Conservation (phyloP, 35 echinoderm and acorn worm species). For the Strongylocentrotus purpuratus region DNA sequence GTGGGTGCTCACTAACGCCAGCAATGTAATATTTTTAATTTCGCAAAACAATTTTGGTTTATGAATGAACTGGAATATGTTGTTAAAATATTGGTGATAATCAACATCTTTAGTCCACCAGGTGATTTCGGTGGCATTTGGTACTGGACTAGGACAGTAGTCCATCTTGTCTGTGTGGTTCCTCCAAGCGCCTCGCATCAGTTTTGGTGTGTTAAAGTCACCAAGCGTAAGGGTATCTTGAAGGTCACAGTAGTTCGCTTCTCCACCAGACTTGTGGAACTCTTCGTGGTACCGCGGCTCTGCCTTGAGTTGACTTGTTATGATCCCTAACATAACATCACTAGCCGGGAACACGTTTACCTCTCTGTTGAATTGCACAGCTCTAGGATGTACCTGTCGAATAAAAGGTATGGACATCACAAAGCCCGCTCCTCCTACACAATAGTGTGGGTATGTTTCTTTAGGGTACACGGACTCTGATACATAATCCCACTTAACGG, state of each 20-base stretch:
- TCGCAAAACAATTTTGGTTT: slow-evolving; percentile 68
- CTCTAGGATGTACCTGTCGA: slow-evolving; percentile 39
- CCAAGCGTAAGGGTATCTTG: slow-evolving; percentile 67
- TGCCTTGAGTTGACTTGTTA: slow-evolving; percentile 45
- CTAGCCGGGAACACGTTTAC: slow-evolving; percentile 66
- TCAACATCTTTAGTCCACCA: slow-evolving; percentile 62
- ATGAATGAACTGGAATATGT: slow-evolving; percentile 60
- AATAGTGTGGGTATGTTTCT: slow-evolving; percentile 80
- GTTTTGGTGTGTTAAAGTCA: slow-evolving; percentile 62
- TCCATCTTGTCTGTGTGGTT: slow-evolving; percentile 60
- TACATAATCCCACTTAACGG: slow-evolving; percentile 62
- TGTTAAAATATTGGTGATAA: slow-evolving; percentile 59
- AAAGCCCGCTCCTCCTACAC: slow-evolving; percentile 81
- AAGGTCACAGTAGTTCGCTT: slow-evolving; percentile 82
- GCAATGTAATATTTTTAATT: slow-evolving; percentile 47
- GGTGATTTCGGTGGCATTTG: slow-evolving; percentile 64
- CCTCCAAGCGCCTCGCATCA: slow-evolving; percentile 58
- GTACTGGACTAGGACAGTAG: slow-evolving; percentile 61
- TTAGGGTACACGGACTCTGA: slow-evolving; percentile 45
- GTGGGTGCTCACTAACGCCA: slow-evolving; percentile 78
- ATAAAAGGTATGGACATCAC: slow-evolving; percentile 72
- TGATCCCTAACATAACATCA: slow-evolving; percentile 78
- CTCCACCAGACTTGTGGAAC: slow-evolving; percentile 76
- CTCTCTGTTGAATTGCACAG: slow-evolving; percentile 27
- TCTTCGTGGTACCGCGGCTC: slow-evolving; percentile 71